Conservation (phyloP, 2,888 invertebrate genomes). For the Emmelina monodactyla region DNA sequence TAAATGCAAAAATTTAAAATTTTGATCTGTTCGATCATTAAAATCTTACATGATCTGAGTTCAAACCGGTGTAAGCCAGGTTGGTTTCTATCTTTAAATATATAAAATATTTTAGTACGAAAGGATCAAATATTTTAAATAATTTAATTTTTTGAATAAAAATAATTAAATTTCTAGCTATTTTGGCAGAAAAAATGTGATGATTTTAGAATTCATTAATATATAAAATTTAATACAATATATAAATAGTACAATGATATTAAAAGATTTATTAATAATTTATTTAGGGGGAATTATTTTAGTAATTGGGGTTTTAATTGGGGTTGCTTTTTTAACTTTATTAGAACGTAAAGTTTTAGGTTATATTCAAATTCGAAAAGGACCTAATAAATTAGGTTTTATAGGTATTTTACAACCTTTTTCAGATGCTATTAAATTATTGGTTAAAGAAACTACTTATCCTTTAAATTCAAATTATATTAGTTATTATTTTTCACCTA, state of each 20-base stretch:
- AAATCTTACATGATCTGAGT: conserved; percentile 89
- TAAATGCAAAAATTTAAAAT: conserved; percentile 71
- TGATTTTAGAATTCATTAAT: conserved; percentile 74
- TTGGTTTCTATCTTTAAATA: conserved; percentile 82
- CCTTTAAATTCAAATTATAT: conserved; percentile 67
- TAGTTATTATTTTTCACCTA: conserved; percentile 67
- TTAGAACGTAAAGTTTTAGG: conserved; percentile 76
- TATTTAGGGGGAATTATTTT: conserved; percentile 53
- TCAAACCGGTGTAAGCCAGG: conserved; percentile 87
- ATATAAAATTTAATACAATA: conserved; percentile 45
- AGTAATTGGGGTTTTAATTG: conserved; percentile 68
- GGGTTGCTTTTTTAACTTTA: conserved; percentile 76
- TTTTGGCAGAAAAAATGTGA: conserved; percentile 75
- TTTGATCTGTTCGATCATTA: conserved; percentile 85
- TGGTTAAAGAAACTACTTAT: conserved; percentile 70
- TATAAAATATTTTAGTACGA: conserved; percentile 75
- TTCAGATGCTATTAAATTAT: conserved; percentile 76
- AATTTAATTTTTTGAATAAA: conserved; percentile 40
- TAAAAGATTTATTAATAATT: conserved; percentile 45
- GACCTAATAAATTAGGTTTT: conserved; percentile 74
- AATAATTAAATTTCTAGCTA: conserved; percentile 39
- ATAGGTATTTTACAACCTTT: conserved; percentile 73
- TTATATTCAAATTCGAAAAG: conserved; percentile 77
- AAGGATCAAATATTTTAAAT: conserved; percentile 73
- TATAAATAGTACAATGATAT: conserved; percentile 65